These are phyloP conservation scores for Plebejus argus DNA, from an alignment of 2,888 invertebrate genomes.

Conservation along the genomic window DNA sequence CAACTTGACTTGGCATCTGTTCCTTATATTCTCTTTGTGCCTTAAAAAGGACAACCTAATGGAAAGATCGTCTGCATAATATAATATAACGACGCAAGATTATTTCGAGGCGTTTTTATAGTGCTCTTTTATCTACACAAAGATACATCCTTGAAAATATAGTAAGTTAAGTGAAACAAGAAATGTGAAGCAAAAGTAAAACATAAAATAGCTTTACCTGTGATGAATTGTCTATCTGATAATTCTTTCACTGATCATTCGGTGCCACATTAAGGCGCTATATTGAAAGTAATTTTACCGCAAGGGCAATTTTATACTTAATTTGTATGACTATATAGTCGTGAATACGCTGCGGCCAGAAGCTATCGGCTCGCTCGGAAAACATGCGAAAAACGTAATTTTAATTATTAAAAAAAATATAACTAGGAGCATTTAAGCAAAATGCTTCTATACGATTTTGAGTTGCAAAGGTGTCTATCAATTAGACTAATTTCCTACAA, in stretches of 20 bases:
- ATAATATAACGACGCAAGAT: conserved; percentile 8
- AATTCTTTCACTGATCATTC: not conserved
- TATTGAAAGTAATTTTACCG: no score
- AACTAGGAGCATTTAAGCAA: no score
- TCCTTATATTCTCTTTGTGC: conserved; percentile 37
- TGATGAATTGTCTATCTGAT: not conserved
- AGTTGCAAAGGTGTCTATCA: no score
- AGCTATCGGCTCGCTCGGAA: no score
- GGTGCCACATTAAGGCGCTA: not conserved
- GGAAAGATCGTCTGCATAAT: conserved; percentile 29
- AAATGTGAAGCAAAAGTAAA: not conserved
- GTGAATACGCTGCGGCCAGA: no score
- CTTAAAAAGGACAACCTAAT: conserved; percentile 33
- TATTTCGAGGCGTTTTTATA: not conserved
- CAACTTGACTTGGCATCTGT: conserved; percentile 45
- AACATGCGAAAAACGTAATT: no score
- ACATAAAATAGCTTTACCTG: not conserved
- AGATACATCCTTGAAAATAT: not conserved
- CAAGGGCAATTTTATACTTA: no score
- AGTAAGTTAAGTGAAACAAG: not conserved
- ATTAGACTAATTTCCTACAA: no score
- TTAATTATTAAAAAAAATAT: no score
- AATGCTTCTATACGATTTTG: no score
- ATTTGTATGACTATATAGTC: no score
- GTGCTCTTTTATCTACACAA: not conserved